These are phyloP conservation scores for Parochlus steinenii DNA, from an alignment of 2,888 invertebrate species.

Conservation along the genomic window DNA sequence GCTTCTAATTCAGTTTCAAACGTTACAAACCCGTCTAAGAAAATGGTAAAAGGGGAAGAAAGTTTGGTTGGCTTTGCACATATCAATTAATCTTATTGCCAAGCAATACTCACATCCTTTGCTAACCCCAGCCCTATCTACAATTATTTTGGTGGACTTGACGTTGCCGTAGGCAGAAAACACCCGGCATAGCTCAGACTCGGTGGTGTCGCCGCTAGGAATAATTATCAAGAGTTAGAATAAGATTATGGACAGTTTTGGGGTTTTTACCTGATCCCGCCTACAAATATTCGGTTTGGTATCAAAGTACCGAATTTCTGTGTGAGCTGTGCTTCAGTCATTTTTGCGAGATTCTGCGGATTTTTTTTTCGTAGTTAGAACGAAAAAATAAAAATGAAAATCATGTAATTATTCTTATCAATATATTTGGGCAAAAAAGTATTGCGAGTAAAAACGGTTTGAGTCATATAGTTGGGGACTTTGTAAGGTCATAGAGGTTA, in stretches of 20 bases:
- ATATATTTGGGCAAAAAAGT: no score
- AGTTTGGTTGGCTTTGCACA: no score
- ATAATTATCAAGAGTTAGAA: no score
- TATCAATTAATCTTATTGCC: no score
- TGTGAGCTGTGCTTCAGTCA: conserved; percentile 15
- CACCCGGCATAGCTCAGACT: conserved; percentile 77
- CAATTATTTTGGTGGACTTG: conserved; percentile 86
- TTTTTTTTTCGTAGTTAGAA: conserved; percentile 1
- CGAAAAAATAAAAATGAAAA: conserved; percentile 3
- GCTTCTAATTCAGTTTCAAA: conserved; percentile 82
- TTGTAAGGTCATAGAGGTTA: not conserved
- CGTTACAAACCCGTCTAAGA: conserved; percentile 61
- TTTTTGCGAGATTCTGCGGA: conserved; percentile 3
- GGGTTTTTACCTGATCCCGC: conserved; percentile 13
- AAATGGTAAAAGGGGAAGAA: no score
- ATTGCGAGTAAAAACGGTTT: no score
- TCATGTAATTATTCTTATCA: not conserved
- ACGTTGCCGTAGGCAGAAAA: conserved; percentile 83
- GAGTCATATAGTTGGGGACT: not conserved
- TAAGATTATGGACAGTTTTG: not conserved
- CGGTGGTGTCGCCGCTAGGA: conserved; percentile 62
- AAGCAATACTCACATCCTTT: no score
- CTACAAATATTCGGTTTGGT: conserved; percentile 74
- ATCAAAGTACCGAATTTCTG: conserved; percentile 66
- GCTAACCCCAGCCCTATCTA: conserved; percentile 85